A percentile compares a stretch with the other conserved stretches of the same genome.
These are phyloP conservation scores for Stenodema calcarata DNA, from an alignment of 2,888 invertebrate species.

Conservation along the genomic window DNA sequence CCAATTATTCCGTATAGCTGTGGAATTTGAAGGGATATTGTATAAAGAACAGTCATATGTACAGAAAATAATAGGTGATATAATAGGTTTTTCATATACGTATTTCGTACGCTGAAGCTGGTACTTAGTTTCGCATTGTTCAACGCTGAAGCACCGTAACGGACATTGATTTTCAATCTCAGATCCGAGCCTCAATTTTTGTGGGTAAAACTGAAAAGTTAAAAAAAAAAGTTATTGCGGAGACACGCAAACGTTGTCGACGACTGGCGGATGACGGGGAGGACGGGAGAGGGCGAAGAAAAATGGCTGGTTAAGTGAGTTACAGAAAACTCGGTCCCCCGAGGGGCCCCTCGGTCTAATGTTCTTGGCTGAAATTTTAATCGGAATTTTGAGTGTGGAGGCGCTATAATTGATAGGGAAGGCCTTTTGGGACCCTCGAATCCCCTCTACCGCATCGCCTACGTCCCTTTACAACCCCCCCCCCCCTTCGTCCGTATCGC, in stretches of 20 bases:
- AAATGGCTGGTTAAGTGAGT: conserved; percentile 47
- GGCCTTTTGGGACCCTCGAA: conserved; percentile 33
- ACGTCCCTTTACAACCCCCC: not conserved
- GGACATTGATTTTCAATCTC: too few relatives aligned
- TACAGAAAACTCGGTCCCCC: conserved; percentile 48
- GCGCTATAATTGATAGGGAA: conserved; percentile 54
- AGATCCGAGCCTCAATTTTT: too few relatives aligned
- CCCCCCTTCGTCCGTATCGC: too few relatives aligned
- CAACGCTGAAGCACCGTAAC: too few relatives aligned
- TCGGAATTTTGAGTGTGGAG: conserved; percentile 51
- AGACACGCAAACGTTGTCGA: conserved; percentile 11
- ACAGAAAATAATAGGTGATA: too few relatives aligned
- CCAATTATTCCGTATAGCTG: too few relatives aligned
- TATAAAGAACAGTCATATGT: too few relatives aligned
- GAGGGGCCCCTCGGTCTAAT: conserved; percentile 36
- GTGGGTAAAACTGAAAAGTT: too few relatives aligned
- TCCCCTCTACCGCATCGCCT: not conserved
- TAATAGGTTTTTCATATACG: too few relatives aligned
- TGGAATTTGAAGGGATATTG: too few relatives aligned
- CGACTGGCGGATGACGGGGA: not conserved
- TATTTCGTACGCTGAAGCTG: too few relatives aligned
- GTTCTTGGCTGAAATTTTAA: conserved; percentile 54
- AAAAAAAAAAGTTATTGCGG: not conserved
- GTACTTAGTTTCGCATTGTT: too few relatives aligned
- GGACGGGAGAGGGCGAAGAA: not conserved